Evolutionary conservation across 92 coral and sea anemone species (phyloP), one percentile per base, ranked within the genome.

Genomic region (Parazoanthus darwini): DNA sequence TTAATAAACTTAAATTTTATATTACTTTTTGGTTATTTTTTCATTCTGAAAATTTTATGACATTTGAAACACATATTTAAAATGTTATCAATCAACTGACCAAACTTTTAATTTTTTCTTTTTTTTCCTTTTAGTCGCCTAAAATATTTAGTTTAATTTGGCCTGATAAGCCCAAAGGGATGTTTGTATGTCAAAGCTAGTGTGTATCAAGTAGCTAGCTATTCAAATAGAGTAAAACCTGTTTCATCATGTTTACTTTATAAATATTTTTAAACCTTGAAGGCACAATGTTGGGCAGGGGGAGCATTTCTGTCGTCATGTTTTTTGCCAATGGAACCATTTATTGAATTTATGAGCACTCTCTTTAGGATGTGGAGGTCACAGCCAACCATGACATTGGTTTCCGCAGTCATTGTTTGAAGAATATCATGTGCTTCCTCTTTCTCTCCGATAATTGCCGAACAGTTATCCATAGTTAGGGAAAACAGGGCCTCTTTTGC

Each of bases 371-470:
- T 74, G 78, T 74, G 44, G 78, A 14, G 20, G 22, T 74, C 78
- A 37, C 78, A 74, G 48, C 78, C 78, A 74, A 74, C 78, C 77
- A 73, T 73, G 6, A 74, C 42, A 74, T 74, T 3, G 78, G 78
- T 35, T 9, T 74, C 43, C 46, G 25, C 3, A 74, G 78, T 37
- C 8, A n/a, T 36, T 42, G 33, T 29, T 29, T 29, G 33, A 29
- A 29, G 33, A 29, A 29, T 29, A 29, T 29, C 33, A 29, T 29
- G 33, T 37, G 50, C 79, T 18, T 48, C 78, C 18, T 74, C 78
- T 74, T 42, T 37, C 43, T 37, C 78, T 35, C 48, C 78, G 29
- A 74, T 48, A 74, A 74, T 37, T 74, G 78, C 78, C 1, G 78
- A 36, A 42, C 78, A 74, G 46, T 74, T 74, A 25, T 74, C 78